Percentiles rank a stretch among this genome's conserved stretches.
These are phyloP conservation scores for Percopsis transmontana DNA, from an alignment of 2,113 vertebrate species.

Conservation along the genomic window DNA sequence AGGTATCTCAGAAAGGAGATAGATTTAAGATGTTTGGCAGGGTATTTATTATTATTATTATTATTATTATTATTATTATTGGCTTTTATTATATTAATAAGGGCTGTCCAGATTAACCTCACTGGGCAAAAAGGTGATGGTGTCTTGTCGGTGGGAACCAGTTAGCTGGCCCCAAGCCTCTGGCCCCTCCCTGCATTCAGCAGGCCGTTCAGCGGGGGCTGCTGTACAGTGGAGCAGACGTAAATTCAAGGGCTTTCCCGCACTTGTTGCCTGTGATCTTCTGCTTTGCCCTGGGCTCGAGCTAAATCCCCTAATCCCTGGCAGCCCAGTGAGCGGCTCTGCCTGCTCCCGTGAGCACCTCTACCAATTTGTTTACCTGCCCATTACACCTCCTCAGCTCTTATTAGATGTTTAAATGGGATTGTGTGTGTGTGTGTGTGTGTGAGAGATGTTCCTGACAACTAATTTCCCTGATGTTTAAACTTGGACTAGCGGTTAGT, in stretches of 20 bases:
- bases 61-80: no score
- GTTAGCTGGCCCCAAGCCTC: not conserved
- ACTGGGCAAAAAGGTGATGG: conserved; percentile 41
- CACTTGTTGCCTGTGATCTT: conserved; percentile 39
- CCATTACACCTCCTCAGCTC: conserved; percentile 19
- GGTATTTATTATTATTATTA: no score
- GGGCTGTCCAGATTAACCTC: no score
- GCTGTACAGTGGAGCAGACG: conserved; percentile 18
- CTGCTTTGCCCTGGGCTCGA: conserved; percentile 25
- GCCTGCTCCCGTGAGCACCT: conserved; percentile 11
- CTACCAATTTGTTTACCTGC: conserved; percentile 35
- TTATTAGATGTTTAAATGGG: conserved; percentile 21
- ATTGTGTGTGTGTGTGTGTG: conserved; percentile 9
- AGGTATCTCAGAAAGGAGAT: no score
- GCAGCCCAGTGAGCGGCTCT: conserved; percentile 20
- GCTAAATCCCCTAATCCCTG: conserved; percentile 51
- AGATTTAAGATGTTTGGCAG: no score
- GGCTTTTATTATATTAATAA: no score
- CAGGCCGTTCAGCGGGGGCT: not conserved
- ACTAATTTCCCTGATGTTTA: no score
- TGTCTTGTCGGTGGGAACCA: conserved; percentile 11
- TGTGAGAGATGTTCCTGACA: no score
- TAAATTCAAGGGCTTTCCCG: conserved; percentile 32
- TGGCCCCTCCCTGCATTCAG: not conserved
- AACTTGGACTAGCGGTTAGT: no score